Percentiles rank a stretch among this genome's conserved stretches.
phyloP scores from a whole-genome alignment of 1,140 invertebrate species.

The Eriosoma lanigerum region DNA sequence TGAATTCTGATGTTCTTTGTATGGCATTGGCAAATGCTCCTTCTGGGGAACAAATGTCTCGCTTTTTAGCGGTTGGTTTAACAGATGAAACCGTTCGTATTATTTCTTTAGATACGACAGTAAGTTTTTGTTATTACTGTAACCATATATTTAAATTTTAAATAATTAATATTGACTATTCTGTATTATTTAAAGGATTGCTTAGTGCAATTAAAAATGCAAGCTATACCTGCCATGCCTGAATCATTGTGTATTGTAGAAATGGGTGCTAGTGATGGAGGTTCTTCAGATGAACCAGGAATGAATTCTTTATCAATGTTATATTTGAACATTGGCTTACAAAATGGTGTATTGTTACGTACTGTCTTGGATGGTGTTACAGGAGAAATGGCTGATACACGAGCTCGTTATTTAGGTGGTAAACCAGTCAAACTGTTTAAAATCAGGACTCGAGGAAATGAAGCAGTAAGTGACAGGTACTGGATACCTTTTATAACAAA shows the following conservation, averaged over 20 bases:
- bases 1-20: constrained; percentile 95
- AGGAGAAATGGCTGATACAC: constrained; percentile 94
- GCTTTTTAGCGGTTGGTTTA: constrained; percentile 96
- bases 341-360: constrained; percentile 94
- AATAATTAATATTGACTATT: too few relatives aligned
- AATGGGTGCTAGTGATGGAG: constrained; percentile 73
- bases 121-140: constrained; percentile 60
- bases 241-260: constrained; percentile 97
- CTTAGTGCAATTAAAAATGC: constrained; percentile 90
- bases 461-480: constrained; percentile 70
- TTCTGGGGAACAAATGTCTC: constrained; percentile 89
- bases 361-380: constrained; percentile 96
- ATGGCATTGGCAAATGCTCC: constrained; percentile 97
- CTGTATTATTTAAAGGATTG: constrained; percentile 61
- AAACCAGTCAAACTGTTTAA: constrained; percentile 94
- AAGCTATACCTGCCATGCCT: constrained; percentile 92
- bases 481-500: neutral
- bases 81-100: constrained; percentile 97
- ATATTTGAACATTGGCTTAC: constrained; percentile 96
- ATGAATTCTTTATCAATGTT: constrained; percentile 67
- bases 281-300: constrained; percentile 63
- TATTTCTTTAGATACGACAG: constrained; percentile 92
- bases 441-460: constrained; percentile 91
- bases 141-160: too few relatives aligned
- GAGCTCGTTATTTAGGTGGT: constrained; percentile 93